These are phyloP conservation scores for Palythoa grandis DNA, from an alignment of 92 coral and sea anemone species.

Conservation along the genomic window DNA sequence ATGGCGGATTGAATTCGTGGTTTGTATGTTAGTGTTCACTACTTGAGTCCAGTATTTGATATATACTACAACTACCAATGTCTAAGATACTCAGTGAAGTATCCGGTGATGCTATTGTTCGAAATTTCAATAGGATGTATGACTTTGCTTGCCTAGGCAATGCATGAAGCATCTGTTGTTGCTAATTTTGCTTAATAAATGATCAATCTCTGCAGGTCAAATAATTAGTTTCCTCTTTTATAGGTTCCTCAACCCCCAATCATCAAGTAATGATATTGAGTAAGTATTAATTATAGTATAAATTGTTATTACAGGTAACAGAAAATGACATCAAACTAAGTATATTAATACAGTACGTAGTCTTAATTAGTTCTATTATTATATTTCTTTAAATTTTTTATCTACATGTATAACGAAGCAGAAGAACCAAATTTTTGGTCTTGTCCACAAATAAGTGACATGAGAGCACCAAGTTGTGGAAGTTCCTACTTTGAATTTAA, in stretches of 20 bases:
- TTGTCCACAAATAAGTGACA: slow-evolving; percentile 44
- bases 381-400: slow-evolving; percentile 28
- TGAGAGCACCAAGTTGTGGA: slow-evolving; percentile 33
- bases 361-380: slow-evolving; percentile 10
- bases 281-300: not conserved
- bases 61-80: not conserved
- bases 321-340: not conserved
- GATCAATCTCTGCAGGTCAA: not conserved
- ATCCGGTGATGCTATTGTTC: too few species aligned
- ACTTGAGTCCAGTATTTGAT: too few species aligned
- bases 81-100: too few species aligned
- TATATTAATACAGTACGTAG: not conserved
- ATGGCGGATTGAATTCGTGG: too few species aligned
- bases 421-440: slow-evolving; percentile 29
- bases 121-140: too few species aligned
- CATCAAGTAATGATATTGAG: slow-evolving; percentile 2
- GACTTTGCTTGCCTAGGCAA: not conserved
- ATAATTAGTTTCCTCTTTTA: not conserved
- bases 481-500: slow-evolving; percentile 38
- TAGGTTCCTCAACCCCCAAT: slow-evolving; percentile 25
- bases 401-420: slow-evolving; percentile 27
- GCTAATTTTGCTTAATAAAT: slow-evolving; percentile 1
- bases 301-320: not conserved
- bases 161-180: slow-evolving; percentile 9
- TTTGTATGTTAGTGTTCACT: not conserved